Base-by-base conservation (phyloP, 2,797 vertebrate species). In the Molossus alvarezi region DNA sequence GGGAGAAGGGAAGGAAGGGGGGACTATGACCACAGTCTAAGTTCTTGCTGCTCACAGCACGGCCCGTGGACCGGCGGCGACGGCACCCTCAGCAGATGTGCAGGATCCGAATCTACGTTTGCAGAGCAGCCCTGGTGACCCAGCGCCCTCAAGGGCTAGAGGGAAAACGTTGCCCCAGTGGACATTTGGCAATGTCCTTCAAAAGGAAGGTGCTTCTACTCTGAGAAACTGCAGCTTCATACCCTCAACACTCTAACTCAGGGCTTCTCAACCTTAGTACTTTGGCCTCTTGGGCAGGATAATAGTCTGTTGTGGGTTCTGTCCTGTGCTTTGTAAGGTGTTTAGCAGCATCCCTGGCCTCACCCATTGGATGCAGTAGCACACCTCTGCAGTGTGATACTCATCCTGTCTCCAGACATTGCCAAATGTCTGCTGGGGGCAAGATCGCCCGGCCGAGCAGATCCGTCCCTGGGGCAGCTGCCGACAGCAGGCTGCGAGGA, bases 71-170 rank as follows among this genome's bases (percentile, higher is more conserved):
- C 37, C 3, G 48, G 55, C 1, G 1, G 17, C 3, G 1, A 1
- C 0, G 23, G 17, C 15, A 12, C 1, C 4, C 45, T 45, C 3
- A 0, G 21, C 41, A 29, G 55, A 83, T 15, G 3, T 8, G 29
- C 1, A 14, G 77, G 37, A 71, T 64, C 8, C 0, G 10, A 20
- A 45, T 29, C 48, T 86, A 27, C 20, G 9, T 45, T 17, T n/a
- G 4, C 29, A 55, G 17, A 41, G 41, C 27, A 20, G 8, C 29
- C 13, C 6, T 51, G 53, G 67, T 5, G 37, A 4, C 5, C 29
- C 12, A 4, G 29, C 0, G 25, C 33, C 29, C 9, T 13, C 0
- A 17, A 81, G 65, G 29, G 5, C 17, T 23, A 27, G 25, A 60
- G 57, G 48, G 41, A 45, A 45, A 45, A 45, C 6, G 5, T 45